These are phyloP conservation scores for Varanus salvator DNA, from an alignment of 2,113 vertebrate genomes.

Conservation along the genomic window DNA sequence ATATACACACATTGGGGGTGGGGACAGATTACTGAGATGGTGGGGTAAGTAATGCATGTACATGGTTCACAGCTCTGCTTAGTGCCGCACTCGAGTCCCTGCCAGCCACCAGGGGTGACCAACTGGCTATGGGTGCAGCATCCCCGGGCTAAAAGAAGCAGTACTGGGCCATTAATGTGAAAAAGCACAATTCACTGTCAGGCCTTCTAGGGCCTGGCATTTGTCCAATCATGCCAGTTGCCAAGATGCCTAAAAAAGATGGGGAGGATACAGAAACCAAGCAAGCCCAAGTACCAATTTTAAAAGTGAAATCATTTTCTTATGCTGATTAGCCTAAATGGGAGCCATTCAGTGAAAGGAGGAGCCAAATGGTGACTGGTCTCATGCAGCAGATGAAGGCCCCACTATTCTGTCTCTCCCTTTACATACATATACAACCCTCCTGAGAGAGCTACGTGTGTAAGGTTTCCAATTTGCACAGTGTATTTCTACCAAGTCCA, in stretches of 20 bases:
- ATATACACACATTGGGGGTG: not conserved
- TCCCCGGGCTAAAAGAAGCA: not conserved
- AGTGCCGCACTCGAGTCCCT: no score
- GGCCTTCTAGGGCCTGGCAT: not conserved
- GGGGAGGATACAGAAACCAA: not conserved
- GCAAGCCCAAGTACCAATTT: not conserved
- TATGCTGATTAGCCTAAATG: not conserved
- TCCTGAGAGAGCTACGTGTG: not conserved
- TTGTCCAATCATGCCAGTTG: not conserved
- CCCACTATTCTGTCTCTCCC: not conserved
- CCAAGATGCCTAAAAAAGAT: not conserved
- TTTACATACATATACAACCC: not conserved
- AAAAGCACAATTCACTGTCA: not conserved
- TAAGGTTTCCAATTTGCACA: not conserved
- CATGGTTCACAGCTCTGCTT: not conserved
- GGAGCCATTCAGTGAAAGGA: not conserved
- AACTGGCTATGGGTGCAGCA: not conserved
- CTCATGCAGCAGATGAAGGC: not conserved
- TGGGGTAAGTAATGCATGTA: not conserved
- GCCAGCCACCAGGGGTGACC: not conserved
- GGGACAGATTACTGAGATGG: not conserved
- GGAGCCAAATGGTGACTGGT: not conserved
- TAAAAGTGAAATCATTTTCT: not conserved
- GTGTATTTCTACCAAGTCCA: not conserved
- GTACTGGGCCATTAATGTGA: not conserved